Evolutionary conservation across 2,113 vertebrate genomes (phyloP), one percentile per base, ranked within the genome.

Genomic region (Corythoichthys haematopterus): DNA sequence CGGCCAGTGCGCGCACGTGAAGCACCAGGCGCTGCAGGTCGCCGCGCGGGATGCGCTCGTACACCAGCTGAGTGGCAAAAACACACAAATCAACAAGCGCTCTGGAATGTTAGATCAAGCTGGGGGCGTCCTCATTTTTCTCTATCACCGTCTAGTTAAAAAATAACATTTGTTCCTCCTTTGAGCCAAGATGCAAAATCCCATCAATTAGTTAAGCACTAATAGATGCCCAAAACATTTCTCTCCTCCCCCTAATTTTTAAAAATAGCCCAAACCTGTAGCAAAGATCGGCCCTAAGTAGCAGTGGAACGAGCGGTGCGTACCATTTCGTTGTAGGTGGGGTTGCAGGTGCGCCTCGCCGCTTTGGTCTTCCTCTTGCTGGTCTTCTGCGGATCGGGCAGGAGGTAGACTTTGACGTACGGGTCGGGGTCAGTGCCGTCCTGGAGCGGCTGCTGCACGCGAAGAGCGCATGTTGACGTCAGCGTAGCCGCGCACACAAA

Each of bases 291-390:
- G 20, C 20, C 20, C 20, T 28, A 28, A 28, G 20, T 28, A 28
- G 20, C 20, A 28, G 20, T 28, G 20, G 20, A 28, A 28, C 40
- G 40, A 43, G 1, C 40, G 46, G 12, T 4, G 7, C 1, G 10
- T 80, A 98, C 97, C 97, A 98, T 96, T 88, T 99, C 94, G 5
- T 99, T 98, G 87, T 98, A 99, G 40, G 97, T 98, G 60, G 97
- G 97, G 86, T 99, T 99, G 87, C 96, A 96, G 61, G 97, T 99
- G 88, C 96, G 95, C 3, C 95, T 91, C 1, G 96, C 96, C 6
- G 94, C 94, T 91, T 97, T 99, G 60, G 97, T 99, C 92, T 98
- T 99, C 87, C 94, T 95, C 85, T 99, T 99, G 70, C 96, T 95
- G 55, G 92, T 96, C 90, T 98, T 99, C 64, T 98, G 96, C 35